Base-by-base conservation (phyloP, 2,888 invertebrate species). In the Cheilosia vernalis region DNA sequence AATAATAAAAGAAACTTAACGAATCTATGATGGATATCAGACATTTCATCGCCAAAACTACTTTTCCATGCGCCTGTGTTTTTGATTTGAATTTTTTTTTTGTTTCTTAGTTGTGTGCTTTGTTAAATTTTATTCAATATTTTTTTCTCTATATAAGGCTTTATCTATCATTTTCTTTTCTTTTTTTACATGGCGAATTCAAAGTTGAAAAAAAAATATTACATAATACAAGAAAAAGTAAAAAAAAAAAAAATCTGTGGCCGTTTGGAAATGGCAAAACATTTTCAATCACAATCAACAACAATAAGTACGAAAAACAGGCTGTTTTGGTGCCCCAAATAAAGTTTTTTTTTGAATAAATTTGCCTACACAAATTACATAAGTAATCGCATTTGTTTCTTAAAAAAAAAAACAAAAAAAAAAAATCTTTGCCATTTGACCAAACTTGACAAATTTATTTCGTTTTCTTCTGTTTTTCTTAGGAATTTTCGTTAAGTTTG, bases 261-360 rank as follows among this genome's bases (percentile, higher is more conserved):
- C 90, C 95, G 95, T 95, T 95, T 93, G 94, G 94, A 94, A 94
- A 93, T 94, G 94, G 94, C 94, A 90, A 90, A 87, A 61, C 47
- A 73, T 49, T 49, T 24, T 51, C 15, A 40, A 60, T 49, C 47
- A 30, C 24, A 44, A 70, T 27, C 69, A 66, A 49, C 42, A 73
- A 60, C 47, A 69, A 55, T 19, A 58, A 58, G 33, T 27, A 56
- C 13, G 24, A 67, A 76, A 60, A 77, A 93, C 93, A 93, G 93
- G 94, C 93, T 93, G 94, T 94, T 94, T 94, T 94, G 94, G 94
- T 94, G 94, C 93, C 93, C 92, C 89, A 89, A 84, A 88, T 67
- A n/a, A n/a, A n/a, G n/a, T n/a, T n/a, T n/a, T n/a, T n/a, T n/a
- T n/a, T n/a, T n/a, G n/a, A n/a, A n/a, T n/a, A 67, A 73, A 70